Evolutionary conservation across 2,888 invertebrate species (phyloP), one percentile per base, ranked within the genome.

Genomic region (Drosophila testacea): DNA sequence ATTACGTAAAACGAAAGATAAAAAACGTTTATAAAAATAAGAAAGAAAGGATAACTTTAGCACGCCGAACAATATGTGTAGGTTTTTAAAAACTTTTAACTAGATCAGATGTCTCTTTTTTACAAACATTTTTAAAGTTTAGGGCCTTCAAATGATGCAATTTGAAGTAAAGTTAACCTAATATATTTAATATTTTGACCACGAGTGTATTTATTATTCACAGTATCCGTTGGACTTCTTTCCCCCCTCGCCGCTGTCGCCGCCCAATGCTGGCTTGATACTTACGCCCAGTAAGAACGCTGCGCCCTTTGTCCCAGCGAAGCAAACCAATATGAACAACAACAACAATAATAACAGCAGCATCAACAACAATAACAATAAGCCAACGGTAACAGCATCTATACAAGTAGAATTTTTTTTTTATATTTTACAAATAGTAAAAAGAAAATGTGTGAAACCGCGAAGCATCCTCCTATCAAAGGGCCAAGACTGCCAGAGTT

Each of bases 221-320:
- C 70, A 92, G 92, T 92, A 91, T 73, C 90, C 92, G 13, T 69
- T 92, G 71, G 92, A 92, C 71, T 92, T 90, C 75, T 90, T 85
- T 73, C 80, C 89, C 11, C 83, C 90, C 0, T 90, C 91, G 38
- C 81, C 91, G 32, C 74, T 91, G 7, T 90, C 90, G 55, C 89
- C 91, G 28, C 77, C 85, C 32, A 85, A 72, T 10, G 78, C 80
- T n/a, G 88, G 91, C n/a, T 60, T 90, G 69, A 89, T 91, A 72
- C 79, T 91, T 50, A 85, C 90, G 60, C 73, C 90, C 55, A 90
- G 74, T 52, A 91, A 88, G 56, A 73, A 56, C 60, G 67, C 79
- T 13, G 73, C 89, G 71, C 69, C 90, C 32, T 79, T 90, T 63
- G 81, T 91, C 69, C 82, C 91, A 22, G 55, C 76, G 9, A 81